Conservation (phyloP, 2,113 vertebrate genomes). For the Chionodraco myersi region DNA sequence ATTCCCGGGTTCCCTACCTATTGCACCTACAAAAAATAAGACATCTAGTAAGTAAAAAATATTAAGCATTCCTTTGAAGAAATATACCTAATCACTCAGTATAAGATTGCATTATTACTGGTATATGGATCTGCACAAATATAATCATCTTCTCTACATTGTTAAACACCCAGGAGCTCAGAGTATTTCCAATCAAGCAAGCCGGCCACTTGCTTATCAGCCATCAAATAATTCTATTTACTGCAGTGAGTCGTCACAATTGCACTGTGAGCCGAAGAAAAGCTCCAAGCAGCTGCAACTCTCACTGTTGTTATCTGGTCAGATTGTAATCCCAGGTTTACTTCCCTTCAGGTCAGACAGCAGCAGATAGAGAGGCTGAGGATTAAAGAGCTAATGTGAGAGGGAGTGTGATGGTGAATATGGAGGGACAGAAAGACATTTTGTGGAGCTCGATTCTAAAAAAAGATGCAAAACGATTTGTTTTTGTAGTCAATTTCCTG, state of each 20-base stretch:
- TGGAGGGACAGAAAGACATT: constrained; percentile 15
- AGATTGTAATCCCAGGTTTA: constrained; percentile 67
- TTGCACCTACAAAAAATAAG: neutral
- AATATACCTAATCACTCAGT: too few relatives aligned
- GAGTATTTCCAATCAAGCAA: constrained; percentile 9
- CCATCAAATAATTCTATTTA: constrained; percentile 24
- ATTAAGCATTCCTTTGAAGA: neutral
- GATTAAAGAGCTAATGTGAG: constrained; percentile 54
- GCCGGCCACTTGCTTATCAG: constrained; percentile 24
- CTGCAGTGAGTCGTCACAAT: constrained; percentile 28
- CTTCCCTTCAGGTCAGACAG: constrained; percentile 50
- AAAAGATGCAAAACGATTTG: neutral
- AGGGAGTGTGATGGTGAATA: constrained; percentile 8
- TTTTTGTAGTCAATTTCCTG: neutral
- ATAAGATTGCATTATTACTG: neutral
- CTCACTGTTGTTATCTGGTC: constrained; percentile 49
- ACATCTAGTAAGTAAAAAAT: neutral
- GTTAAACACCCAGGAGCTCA: neutral
- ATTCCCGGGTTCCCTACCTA: too few relatives aligned
- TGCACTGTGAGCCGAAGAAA: constrained; percentile 16
- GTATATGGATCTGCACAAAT: neutral
- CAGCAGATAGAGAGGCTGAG: constrained; percentile 46
- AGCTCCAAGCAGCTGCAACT: constrained; percentile 39
- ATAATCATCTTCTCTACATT: neutral
- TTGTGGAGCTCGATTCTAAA: neutral